phyloP scores from a whole-genome alignment of 2,113 vertebrate species.

The Petrocephalus microphthalmus region DNA sequence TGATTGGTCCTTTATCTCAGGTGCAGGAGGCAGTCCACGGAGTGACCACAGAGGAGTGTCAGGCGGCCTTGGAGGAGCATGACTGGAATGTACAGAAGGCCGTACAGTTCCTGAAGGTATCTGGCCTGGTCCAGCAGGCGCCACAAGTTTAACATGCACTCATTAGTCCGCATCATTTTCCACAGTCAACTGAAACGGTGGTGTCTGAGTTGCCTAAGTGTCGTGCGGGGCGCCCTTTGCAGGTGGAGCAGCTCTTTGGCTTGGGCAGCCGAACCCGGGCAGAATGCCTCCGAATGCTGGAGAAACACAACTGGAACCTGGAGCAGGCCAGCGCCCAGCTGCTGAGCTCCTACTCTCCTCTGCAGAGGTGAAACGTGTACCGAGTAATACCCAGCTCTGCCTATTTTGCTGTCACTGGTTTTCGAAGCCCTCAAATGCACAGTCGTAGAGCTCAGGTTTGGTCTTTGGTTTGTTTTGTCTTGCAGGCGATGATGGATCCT shows the following conservation, averaged over 20 bases:
- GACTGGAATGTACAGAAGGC: slow-evolving; percentile 75
- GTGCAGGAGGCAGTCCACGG: slow-evolving; percentile 89
- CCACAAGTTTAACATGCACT: not conserved
- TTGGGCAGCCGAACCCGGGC: slow-evolving; percentile 76
- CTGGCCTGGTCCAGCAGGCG: not conserved
- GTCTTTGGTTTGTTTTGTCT: not conserved
- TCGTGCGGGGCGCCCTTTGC: slow-evolving; percentile 16
- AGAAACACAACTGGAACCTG: slow-evolving; percentile 86
- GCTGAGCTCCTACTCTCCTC: slow-evolving; percentile 68
- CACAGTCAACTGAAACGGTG: not conserved
- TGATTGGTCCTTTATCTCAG: slow-evolving; percentile 46
- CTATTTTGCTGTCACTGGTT: not conserved
- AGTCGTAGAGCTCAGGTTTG: not conserved
- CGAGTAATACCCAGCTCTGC: slow-evolving; percentile 21
- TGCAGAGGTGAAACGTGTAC: slow-evolving; percentile 52
- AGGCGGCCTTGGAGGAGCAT: slow-evolving; percentile 76
- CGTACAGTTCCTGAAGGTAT: slow-evolving; percentile 82
- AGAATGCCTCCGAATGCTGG: slow-evolving; percentile 83
- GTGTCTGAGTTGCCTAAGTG: not conserved
- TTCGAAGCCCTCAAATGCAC: not conserved
- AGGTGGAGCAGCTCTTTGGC: slow-evolving; percentile 95
- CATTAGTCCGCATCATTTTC: not conserved
- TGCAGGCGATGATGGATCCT: not conserved
- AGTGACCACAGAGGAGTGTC: slow-evolving; percentile 88
- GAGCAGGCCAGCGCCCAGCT: slow-evolving; percentile 82